Conservation (phyloP, 2,797 vertebrate species). For the Enteromius anoplus region DNA sequence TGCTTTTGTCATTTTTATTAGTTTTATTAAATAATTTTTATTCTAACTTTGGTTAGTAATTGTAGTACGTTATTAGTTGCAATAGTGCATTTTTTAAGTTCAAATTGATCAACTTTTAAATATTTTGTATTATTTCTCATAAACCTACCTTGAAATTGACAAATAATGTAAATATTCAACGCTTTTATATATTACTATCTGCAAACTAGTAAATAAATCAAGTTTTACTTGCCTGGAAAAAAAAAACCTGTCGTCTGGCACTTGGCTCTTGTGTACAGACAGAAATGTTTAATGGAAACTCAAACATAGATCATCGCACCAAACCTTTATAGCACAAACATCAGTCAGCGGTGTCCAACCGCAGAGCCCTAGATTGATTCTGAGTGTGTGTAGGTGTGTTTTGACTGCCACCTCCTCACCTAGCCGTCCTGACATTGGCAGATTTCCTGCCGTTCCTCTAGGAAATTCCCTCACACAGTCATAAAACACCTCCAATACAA, state of each 20-base stretch:
- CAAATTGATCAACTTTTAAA: neutral
- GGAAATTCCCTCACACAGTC: slow-evolving; percentile 19
- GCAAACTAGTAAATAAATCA: neutral
- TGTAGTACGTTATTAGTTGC: neutral
- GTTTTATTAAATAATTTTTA: neutral
- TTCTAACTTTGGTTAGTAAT: neutral
- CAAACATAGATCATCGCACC: neutral
- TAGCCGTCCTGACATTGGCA: neutral
- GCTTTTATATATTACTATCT: neutral
- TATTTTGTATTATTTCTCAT: neutral
- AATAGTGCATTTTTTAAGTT: neutral
- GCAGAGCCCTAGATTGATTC: neutral
- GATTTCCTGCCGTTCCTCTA: neutral
- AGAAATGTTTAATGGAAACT: neutral
- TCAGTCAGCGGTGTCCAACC: neutral
- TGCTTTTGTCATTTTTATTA: neutral
- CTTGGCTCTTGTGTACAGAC: neutral
- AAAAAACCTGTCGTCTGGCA: too few species aligned
- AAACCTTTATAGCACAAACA: neutral
- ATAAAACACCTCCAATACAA: slow-evolving; percentile 26
- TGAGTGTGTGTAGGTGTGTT: neutral
- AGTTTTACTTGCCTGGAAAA: neutral
- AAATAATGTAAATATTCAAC: neutral
- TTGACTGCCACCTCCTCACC: neutral
- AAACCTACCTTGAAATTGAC: neutral